Percentiles rank a stretch among this genome's conserved stretches.
Conservation (phyloP, 2,888 invertebrate genomes). For the Acleris emargana region DNA sequence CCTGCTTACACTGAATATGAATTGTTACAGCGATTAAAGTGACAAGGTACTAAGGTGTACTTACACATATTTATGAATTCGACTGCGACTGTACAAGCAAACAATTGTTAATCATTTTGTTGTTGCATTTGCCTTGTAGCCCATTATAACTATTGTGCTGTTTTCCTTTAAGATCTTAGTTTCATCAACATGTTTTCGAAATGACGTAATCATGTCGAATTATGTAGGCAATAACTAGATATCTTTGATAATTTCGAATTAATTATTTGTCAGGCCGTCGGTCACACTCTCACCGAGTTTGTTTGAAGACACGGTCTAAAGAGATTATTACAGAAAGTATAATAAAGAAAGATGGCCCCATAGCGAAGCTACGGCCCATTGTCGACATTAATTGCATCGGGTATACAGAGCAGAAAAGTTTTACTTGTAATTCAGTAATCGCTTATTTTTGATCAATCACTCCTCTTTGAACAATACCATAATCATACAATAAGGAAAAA, state of each 20-base stretch:
- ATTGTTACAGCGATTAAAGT: too few relatives aligned
- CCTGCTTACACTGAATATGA: too few relatives aligned
- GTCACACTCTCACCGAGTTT: constrained; percentile 38
- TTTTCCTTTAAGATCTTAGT: too few relatives aligned
- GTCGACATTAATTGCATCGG: constrained; percentile 33
- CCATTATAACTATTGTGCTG: too few relatives aligned
- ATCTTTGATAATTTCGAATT: constrained; percentile 24
- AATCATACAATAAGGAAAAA: neutral
- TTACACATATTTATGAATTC: too few relatives aligned
- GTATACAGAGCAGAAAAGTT: constrained; percentile 38
- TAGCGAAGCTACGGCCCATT: constrained; percentile 34
- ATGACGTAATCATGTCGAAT: constrained; percentile 21
- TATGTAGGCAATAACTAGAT: constrained; percentile 6
- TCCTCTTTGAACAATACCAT: constrained; percentile 37
- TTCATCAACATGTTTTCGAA: neutral
- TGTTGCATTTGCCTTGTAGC: too few relatives aligned
- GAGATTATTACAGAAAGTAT: constrained; percentile 32
- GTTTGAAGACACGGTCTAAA: constrained; percentile 12
- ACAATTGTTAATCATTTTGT: too few relatives aligned
- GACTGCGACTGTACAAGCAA: too few relatives aligned
- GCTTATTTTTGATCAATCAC: constrained; percentile 27
- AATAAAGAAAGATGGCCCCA: constrained; percentile 13
- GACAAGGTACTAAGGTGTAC: too few relatives aligned
- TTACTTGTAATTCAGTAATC: constrained; percentile 32
- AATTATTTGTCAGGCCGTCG: constrained; percentile 24